Base-by-base conservation (phyloP, 2,797 vertebrate genomes). In the Typhlichthys subterraneus region DNA sequence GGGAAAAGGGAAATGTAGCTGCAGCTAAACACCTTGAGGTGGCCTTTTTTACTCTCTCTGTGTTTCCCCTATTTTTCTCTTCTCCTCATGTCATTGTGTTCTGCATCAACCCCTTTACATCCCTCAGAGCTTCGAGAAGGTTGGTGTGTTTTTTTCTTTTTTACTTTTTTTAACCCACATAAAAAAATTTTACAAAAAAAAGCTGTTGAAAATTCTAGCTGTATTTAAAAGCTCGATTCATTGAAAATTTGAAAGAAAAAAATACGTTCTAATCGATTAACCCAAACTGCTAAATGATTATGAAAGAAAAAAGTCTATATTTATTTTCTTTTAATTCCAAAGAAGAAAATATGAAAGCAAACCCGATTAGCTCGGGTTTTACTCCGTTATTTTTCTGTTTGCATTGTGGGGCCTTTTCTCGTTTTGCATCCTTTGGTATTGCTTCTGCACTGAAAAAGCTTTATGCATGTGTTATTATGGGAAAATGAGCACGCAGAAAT, bases 21-120 rank as follows among this genome's bases (percentile, higher is more conserved):
- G 87, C 93, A 96, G 96, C 95, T 94, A 92, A 94, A 95, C 94
- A 94, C 95, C 95, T 95, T 98, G 96, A 96, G 95, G 96, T 97
- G 96, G 95, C 96, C 96, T 96, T 97, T 98, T 99, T 99, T 99
- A 98, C 97, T 99, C 97, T 99, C 97, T 99, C 96, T 99, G 95
- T 99, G 95, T 98, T 96, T 98, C 96, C 96, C 96, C 95, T 96
- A 97, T 98, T 98, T 97, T 97, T 99, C 95, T 98, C 96, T 97
- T 95, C 94, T 97, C 94, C 96, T 96, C 97, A 98, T 98, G 96
- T 99, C 97, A 99, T 99, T 99, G 97, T 99, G 96, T 98, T 97
- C 96, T 92, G 97, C 97, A 99, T 99, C 97, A 96, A 99, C 95
- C 96, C 96, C 94, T 96, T 98, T 95, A 97, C 97, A 98, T 98